Evolutionary conservation across 2,797 vertebrate genomes (phyloP), one percentile per base, ranked within the genome.

Genomic region (Gymnocypris eckloni): DNA sequence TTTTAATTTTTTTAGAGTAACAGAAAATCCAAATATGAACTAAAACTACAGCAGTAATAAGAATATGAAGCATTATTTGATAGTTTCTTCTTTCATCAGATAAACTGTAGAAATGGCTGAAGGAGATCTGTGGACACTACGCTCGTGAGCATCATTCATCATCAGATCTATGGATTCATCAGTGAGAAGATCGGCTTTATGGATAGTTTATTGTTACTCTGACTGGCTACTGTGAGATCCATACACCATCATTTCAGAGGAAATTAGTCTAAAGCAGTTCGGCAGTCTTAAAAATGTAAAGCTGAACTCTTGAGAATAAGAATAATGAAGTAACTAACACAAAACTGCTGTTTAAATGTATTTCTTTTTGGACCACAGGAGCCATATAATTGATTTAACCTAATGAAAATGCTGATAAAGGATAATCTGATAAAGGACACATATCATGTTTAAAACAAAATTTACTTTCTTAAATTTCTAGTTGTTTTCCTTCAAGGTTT

Each of bases 101-200:
- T 2, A 45, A 61, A 1, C 91, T 95, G 70, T 93, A 48, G 5
- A 0, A 2, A 0, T 45, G 84, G 8, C 90, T 95, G 87, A 41
- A 70, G 2, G 41, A 91, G 0, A 95, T 81, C 92, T 92, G 91
- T 6, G 0, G 1, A 6, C 41, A 39, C 39, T 39, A 39, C 39
- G 39, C 39, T 39, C 39, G 39, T 39, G 39, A 39, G 6, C 4
- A 22, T 4, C 59, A 4, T 10, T 33, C 82, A 2, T 2, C 69
- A 1, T 78, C 61, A 72, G 75, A 89, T 1, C 89, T 95, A 93
- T 20, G 15, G 83, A 0, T 94, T 90, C 86, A 86, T 95, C 76
- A 41, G 0, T 12, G 82, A 25, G 20, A 11, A 0, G 2, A 7
- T n/a, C 0, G 4, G 4, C 4, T 39, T 5, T 39, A 39, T 39